Conservation (phyloP, 1,140 invertebrate species). For the Drosophila sulfurigaster region DNA sequence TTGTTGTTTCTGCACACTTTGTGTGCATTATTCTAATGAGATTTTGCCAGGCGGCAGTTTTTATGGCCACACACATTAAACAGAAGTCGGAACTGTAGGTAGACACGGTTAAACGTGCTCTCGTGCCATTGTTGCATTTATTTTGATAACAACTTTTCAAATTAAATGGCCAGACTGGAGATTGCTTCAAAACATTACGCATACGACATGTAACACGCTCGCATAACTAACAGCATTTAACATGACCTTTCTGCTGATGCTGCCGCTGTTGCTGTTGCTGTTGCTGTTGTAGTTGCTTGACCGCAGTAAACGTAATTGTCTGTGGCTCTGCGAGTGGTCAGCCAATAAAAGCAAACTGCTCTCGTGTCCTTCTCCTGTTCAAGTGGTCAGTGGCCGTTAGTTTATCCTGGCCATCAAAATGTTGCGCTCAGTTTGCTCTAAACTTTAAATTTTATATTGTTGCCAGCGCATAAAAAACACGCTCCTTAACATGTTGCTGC, state of each 20-base stretch:
- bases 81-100: neutral
- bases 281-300: conserved; percentile 54
- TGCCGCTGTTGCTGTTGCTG: no score
- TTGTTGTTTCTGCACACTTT: conserved; percentile 44
- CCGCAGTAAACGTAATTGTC: conserved; percentile 81
- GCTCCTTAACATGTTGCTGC: conserved; percentile 63
- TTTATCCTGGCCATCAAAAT: conserved; percentile 63
- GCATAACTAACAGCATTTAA: conserved; percentile 49
- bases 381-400: conserved; percentile 60
- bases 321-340: conserved; percentile 55
- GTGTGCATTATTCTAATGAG: conserved; percentile 81
- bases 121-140: conserved; percentile 61
- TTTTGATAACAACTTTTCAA: conserved; percentile 82
- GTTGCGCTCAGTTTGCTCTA: conserved; percentile 6
- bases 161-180: conserved; percentile 75
- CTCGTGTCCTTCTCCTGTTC: conserved; percentile 34
- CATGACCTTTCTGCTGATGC: conserved; percentile 9
- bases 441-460: conserved; percentile 47
- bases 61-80: conserved; percentile 52
- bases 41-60: conserved; percentile 71
- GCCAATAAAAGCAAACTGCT: conserved; percentile 75
- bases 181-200: conserved; percentile 63
- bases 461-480: conserved; percentile 38
- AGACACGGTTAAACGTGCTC: neutral
- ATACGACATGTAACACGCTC: conserved; percentile 66